phyloP scores from a whole-genome alignment of 2,888 invertebrate genomes.

The Pterostichus madidus region DNA sequence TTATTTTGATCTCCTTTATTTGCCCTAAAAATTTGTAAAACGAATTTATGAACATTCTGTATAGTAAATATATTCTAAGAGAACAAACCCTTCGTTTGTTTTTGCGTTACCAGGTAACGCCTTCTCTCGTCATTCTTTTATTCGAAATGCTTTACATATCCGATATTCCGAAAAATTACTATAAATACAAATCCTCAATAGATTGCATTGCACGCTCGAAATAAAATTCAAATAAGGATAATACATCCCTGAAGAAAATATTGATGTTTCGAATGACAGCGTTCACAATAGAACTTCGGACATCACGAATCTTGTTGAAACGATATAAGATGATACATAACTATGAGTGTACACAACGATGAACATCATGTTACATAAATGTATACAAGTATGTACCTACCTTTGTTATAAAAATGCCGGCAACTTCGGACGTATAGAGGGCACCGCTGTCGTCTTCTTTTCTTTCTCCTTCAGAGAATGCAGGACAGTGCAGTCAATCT shows the following conservation, averaged over 20 bases:
- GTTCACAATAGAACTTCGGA: background rate
- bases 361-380: background rate
- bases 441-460: too few relatives aligned
- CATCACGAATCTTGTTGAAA: conserved; percentile 5
- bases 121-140: too few relatives aligned
- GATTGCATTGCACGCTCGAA: background rate
- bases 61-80: too few relatives aligned
- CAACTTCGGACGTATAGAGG: too few relatives aligned
- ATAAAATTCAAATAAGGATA: conserved; percentile 25
- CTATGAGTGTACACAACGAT: background rate
- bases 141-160: background rate
- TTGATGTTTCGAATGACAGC: background rate
- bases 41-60: too few relatives aligned
- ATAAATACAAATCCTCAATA: background rate
- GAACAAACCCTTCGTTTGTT: too few relatives aligned
- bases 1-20: too few relatives aligned
- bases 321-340: background rate
- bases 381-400: background rate
- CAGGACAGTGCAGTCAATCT: background rate
- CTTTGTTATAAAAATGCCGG: too few relatives aligned
- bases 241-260: background rate
- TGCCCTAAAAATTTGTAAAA: too few relatives aligned
- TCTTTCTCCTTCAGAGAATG: too few relatives aligned
- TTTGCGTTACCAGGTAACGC: too few relatives aligned
- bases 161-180: background rate